Conservation (phyloP, 2,113 vertebrate species). For the Tragelaphus strepsiceros region DNA sequence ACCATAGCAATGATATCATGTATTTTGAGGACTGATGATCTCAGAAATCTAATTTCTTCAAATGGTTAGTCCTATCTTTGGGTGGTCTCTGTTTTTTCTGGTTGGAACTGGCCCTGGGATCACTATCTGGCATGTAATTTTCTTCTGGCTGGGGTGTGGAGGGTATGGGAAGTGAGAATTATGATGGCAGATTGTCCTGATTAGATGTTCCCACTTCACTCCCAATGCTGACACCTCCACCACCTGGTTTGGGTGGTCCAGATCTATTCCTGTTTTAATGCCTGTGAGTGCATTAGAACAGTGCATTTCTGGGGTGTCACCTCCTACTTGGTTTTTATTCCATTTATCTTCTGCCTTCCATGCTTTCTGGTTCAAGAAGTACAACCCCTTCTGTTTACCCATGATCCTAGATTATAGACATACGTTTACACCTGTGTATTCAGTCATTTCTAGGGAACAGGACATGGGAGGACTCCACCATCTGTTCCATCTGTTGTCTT, state of each 20-base stretch:
- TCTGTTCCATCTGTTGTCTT: background rate
- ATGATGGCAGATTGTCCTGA: too few species aligned
- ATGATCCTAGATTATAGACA: background rate
- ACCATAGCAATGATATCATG: background rate
- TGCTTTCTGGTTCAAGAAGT: background rate
- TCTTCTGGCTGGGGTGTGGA: background rate
- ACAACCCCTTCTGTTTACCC: background rate
- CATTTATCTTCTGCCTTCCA: background rate
- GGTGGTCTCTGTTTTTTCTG: background rate
- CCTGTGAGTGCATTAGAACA: background rate
- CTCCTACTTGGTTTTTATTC: background rate
- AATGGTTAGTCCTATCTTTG: background rate
- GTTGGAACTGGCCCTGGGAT: background rate
- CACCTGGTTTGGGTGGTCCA: background rate
- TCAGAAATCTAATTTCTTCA: background rate
- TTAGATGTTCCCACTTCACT: background rate
- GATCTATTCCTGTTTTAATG: background rate
- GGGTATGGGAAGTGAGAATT: background rate
- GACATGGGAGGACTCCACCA: background rate
- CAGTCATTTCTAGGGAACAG: background rate
- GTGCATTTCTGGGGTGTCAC: background rate
- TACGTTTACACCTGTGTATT: background rate
- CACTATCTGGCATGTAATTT: background rate
- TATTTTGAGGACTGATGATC: background rate
- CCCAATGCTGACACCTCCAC: background rate